These are phyloP conservation scores for Polydesmus complanatus DNA, from an alignment of 2,888 invertebrate species.

Conservation along the genomic window DNA sequence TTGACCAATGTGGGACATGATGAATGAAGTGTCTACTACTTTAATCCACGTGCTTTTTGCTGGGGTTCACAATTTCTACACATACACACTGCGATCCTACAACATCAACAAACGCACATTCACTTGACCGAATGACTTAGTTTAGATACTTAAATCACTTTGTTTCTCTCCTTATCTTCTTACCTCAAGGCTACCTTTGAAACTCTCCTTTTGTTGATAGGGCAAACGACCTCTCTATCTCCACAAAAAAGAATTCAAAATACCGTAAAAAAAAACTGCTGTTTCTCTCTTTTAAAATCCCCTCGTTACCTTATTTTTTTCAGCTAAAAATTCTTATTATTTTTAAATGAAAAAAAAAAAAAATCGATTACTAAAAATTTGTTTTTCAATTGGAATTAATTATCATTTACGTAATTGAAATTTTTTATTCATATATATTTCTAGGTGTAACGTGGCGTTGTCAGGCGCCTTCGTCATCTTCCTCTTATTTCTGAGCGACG, in stretches of 20 bases:
- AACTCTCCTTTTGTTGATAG: no score
- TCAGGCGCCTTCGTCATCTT: constrained; percentile 1
- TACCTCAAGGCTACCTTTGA: not conserved
- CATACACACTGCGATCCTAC: not conserved
- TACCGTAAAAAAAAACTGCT: no score
- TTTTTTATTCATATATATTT: not conserved
- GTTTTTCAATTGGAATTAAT: not conserved
- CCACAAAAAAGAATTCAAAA: no score
- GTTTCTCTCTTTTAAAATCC: no score
- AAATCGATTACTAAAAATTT: no score
- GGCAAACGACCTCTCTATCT: no score
- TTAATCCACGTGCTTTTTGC: no score
- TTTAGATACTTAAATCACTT: constrained; percentile 1
- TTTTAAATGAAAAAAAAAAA: no score
- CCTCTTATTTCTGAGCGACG: not conserved
- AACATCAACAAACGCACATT: not conserved
- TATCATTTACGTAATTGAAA: not conserved
- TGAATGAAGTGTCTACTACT: not conserved
- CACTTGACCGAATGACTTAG: constrained; percentile 16
- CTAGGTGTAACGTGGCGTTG: not conserved
- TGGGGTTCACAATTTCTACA: not conserved
- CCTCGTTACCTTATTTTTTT: no score
- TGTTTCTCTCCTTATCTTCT: not conserved
- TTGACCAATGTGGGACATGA: not conserved
- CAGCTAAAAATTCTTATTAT: no score